Percentiles rank a stretch among this genome's conserved stretches.
Evolutionary conservation across 30 jellyfish, hydroid and myxozoan genomes (phyloP).

Genomic region (Turritopsis dohrnii): DNA sequence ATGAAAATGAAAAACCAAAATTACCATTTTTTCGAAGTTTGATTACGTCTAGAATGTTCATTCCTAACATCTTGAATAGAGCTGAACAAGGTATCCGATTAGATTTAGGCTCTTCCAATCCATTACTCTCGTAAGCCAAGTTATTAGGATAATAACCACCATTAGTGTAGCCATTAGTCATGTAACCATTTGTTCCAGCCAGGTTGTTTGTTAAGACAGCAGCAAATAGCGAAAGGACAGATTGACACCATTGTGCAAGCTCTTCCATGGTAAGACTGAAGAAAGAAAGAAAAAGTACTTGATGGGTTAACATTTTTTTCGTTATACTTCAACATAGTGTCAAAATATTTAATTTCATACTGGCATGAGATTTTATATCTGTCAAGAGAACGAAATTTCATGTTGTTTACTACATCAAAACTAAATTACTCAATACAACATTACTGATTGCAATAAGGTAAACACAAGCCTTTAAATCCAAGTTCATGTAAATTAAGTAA

Average conservation of each 20-base stretch:
- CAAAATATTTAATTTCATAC: no score
- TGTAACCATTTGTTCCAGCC: neutral
- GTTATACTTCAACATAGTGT: no score
- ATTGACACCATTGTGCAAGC: constrained; percentile 39
- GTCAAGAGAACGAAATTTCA: no score
- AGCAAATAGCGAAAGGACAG: constrained; percentile 26
- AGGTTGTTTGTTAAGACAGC: constrained; percentile 11
- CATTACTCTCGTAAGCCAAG: neutral
- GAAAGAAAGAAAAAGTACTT: neutral
- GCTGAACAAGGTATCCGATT: constrained; percentile 11
- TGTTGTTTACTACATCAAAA: no score
- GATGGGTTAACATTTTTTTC: no score
- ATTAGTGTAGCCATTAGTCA: neutral
- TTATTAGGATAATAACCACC: neutral
- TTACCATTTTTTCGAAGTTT: constrained; percentile 23
- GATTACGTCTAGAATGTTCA: constrained; percentile 29
- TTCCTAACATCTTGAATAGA: constrained; percentile 22
- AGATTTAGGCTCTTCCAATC: neutral
- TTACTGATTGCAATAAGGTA: no score
- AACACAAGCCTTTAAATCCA: no score
- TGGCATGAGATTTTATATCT: no score
- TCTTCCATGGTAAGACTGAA: constrained; percentile 26
- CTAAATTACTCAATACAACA: no score
- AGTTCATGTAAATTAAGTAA: no score
- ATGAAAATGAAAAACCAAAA: neutral